Evolutionary conservation across 2,888 invertebrate genomes (phyloP).

Genomic region (Hanleya hanleyi): DNA sequence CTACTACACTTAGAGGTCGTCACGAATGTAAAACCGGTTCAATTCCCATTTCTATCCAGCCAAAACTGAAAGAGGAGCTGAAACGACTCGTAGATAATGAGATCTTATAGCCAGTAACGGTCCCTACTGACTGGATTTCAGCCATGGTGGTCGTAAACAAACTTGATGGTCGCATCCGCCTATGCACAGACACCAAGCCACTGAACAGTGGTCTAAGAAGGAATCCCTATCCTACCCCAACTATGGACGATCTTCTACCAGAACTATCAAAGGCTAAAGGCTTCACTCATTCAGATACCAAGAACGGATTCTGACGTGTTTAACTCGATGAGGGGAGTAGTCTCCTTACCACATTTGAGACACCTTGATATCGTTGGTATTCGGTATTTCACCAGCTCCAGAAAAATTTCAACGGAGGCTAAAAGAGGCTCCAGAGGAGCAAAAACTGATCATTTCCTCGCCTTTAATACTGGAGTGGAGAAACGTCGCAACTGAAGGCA

Average conservation of each 20-base stretch:
- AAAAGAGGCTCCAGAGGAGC: slow-evolving; percentile 8
- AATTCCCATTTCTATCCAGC: background rate
- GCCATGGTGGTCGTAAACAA: slow-evolving; percentile 25
- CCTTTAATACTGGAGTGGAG: too few relatives aligned
- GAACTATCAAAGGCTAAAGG: slow-evolving; percentile 4
- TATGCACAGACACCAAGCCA: slow-evolving; percentile 34
- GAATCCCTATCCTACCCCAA: slow-evolving; percentile 18
- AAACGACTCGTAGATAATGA: background rate
- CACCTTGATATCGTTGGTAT: slow-evolving; percentile 39
- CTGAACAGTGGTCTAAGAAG: slow-evolving; percentile 26
- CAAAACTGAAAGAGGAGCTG: background rate
- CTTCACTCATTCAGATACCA: slow-evolving; percentile 13
- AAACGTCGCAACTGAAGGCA: too few relatives aligned
- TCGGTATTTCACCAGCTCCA: slow-evolving; percentile 35
- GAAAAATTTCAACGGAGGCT: slow-evolving; percentile 36
- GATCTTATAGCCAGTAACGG: slow-evolving; percentile 14
- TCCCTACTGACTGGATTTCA: slow-evolving; percentile 37
- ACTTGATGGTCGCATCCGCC: slow-evolving; percentile 14
- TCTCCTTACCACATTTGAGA: slow-evolving; percentile 39
- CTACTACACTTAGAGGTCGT: too few relatives aligned
- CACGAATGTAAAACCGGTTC: too few relatives aligned
- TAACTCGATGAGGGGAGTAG: slow-evolving; percentile 24
- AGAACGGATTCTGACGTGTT: slow-evolving; percentile 32
- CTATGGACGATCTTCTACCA: slow-evolving; percentile 18
- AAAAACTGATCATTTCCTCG: too few relatives aligned